Percentiles rank a stretch among this genome's conserved stretches.
Evolutionary conservation across 1,140 invertebrate species (phyloP).

Genomic region (Oncopodura yosiiana): DNA sequence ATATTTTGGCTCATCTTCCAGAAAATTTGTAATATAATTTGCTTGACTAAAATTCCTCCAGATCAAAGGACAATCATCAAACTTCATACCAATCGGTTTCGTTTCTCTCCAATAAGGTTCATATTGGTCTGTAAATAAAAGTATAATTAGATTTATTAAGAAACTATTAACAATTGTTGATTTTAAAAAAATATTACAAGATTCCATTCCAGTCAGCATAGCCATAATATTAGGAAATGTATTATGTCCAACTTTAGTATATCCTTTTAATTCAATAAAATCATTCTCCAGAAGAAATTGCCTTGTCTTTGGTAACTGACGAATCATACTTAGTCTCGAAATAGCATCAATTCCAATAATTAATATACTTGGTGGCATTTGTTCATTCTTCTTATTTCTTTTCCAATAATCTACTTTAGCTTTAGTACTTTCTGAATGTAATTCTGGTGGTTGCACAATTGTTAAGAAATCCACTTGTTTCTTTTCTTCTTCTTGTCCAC

Average conservation of each 20-base stretch:
- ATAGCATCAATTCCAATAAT: slow-evolving; percentile 47
- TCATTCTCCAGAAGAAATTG: slow-evolving; percentile 36
- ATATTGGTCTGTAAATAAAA: slow-evolving; percentile 26
- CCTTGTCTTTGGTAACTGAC: slow-evolving; percentile 43
- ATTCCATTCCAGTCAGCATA: slow-evolving; percentile 31
- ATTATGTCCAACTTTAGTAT: slow-evolving; percentile 38
- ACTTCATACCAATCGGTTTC: slow-evolving; percentile 15
- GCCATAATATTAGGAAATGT: slow-evolving; percentile 39
- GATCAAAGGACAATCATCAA: slow-evolving; percentile 39
- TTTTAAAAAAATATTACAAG: too few relatives aligned
- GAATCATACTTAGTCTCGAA: slow-evolving; percentile 45
- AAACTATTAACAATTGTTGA: too few relatives aligned
- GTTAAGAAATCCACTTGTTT: slow-evolving; percentile 9
- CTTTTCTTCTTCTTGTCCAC: slow-evolving; percentile 13
- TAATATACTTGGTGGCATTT: slow-evolving; percentile 37
- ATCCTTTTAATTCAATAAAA: slow-evolving; percentile 31
- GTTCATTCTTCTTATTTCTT: too few relatives aligned
- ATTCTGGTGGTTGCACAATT: background rate
- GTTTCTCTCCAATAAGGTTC: slow-evolving; percentile 16
- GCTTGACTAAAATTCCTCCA: slow-evolving; percentile 39
- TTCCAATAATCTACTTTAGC: slow-evolving; percentile 10
- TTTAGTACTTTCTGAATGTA: background rate
- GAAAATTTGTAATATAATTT: slow-evolving; percentile 39
- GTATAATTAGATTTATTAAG: background rate
- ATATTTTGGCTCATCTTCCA: slow-evolving; percentile 40